Percentiles rank a stretch among this genome's conserved stretches.
These are phyloP conservation scores for Calameuta idolon DNA, from an alignment of 2,888 invertebrate species.

Conservation along the genomic window DNA sequence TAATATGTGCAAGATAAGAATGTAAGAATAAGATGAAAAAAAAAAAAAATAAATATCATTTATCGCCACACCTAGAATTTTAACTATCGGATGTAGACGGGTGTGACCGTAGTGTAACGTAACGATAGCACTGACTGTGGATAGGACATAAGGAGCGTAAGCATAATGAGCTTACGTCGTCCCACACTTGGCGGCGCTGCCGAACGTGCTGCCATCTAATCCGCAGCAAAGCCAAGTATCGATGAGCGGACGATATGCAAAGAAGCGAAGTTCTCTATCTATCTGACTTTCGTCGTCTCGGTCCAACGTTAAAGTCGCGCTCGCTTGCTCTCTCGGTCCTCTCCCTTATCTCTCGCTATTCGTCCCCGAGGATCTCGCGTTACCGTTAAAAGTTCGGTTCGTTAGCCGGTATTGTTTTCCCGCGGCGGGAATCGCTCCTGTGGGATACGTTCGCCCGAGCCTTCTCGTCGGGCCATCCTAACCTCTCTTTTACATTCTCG, in stretches of 20 bases:
- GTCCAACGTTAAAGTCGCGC: not conserved
- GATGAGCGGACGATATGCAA: conserved; percentile 25
- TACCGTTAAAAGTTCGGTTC: conserved; percentile 7
- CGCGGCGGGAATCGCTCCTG: conserved; percentile 5
- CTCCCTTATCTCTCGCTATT: conserved; percentile 1
- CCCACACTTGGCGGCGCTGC: conserved; percentile 17
- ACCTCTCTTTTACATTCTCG: not conserved
- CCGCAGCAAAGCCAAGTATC: conserved; percentile 26
- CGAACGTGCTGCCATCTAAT: conserved; percentile 21
- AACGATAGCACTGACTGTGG: not conserved
- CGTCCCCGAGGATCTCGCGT: conserved; percentile 8
- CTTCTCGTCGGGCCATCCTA: not conserved
- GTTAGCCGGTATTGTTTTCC: conserved; percentile 5
- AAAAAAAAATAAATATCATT: not conserved
- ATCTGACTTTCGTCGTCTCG: not conserved
- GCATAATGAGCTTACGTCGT: conserved; percentile 28
- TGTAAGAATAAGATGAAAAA: not conserved
- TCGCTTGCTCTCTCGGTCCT: not conserved
- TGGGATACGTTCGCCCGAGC: not conserved
- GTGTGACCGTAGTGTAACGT: not conserved
- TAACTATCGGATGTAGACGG: conserved; percentile 30
- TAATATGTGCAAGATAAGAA: not conserved
- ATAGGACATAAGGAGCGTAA: conserved; percentile 30
- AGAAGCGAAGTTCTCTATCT: not conserved
- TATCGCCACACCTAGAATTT: conserved; percentile 26